Evolutionary conservation across 2,888 invertebrate genomes (phyloP), one percentile per base, ranked within the genome.

Genomic region (Alloplasta piceator): DNA sequence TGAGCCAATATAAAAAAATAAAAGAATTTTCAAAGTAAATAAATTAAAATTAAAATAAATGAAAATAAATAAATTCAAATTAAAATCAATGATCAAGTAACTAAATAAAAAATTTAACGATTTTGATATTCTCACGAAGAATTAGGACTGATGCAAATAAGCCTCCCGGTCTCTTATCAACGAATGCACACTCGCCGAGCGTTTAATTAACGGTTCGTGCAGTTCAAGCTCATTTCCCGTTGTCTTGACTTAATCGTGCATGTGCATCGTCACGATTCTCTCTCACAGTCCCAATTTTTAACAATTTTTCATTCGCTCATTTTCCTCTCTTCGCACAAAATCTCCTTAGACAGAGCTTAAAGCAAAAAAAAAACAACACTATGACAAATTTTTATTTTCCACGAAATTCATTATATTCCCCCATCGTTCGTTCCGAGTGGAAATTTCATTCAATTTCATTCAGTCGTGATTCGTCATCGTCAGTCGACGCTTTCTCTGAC

Each of bases 121-220:
- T 79, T 83, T 82, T 79, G 77, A 46, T 41, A 50, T 67, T 60
- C 39, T 7, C 46, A 56, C 70, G 70, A 78, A 81, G 79, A 79
- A 83, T 84, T 82, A 85, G 80, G 70, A 73, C 56, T 48, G 56
- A 16, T 48, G 71, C 71, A 71, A 58, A 72, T 48, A 60, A 78
- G 55, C 68, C 68, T 63, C 46, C 46, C 48, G 79, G 46, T 12
- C 82, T 75, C 84, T 86, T 86, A 84, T 86, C 85, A 75, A 10
- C 55, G 50, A 26, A 39, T 41, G 72, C 56, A 74, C 84, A 84
- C 80, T 83, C 82, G 72, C 66, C 75, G 64, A 43, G 82, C 78
- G 77, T 85, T 85, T 84, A 83, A 86, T 84, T 85, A 85, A 83
- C 83, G 70, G 72, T 72, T 43, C 66, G 36, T 14, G 63, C 46